These are phyloP conservation scores for Nomada ruficornis DNA, from an alignment of 2,888 invertebrate species.

Conservation along the genomic window DNA sequence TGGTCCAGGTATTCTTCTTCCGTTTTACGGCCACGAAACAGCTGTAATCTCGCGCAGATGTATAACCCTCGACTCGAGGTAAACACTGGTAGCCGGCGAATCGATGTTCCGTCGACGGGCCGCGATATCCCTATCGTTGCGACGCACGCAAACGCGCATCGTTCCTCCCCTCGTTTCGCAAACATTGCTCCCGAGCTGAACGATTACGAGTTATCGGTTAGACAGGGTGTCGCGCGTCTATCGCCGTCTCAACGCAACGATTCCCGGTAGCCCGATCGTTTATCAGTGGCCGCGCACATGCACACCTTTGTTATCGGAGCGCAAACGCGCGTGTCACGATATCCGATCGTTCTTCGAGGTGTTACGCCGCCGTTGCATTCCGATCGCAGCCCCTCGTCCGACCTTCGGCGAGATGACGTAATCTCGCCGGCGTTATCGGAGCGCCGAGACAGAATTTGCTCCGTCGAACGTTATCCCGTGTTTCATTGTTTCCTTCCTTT, in stretches of 20 bases:
- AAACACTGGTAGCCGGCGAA: conserved; percentile 21
- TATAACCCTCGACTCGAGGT: conserved; percentile 19
- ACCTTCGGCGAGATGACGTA: conserved; percentile 18
- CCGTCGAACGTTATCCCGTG: background rate
- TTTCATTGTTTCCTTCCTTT: background rate
- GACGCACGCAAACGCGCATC: background rate
- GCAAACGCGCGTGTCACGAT: conserved; percentile 65
- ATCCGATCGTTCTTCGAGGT: conserved; percentile 61
- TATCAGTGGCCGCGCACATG: conserved; percentile 61
- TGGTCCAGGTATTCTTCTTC: background rate
- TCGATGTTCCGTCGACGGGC: conserved; percentile 20
- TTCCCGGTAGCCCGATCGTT: conserved; percentile 66
- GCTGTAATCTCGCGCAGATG: conserved; percentile 34
- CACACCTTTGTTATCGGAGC: conserved; percentile 65
- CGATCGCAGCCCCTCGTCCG: conserved; percentile 23
- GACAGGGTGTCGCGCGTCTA: conserved; percentile 57
- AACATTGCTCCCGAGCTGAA: conserved; percentile 49
- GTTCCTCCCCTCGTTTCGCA: conserved; percentile 30
- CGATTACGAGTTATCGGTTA: conserved; percentile 64
- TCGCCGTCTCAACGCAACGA: conserved; percentile 56
- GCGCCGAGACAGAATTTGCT: conserved; percentile 4
- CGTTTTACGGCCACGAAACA: conserved; percentile 1
- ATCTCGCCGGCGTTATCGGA: conserved; percentile 35
- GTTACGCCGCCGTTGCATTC: conserved; percentile 46
- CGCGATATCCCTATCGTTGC: conserved; percentile 30